Percentiles rank a stretch among this genome's conserved stretches.
phyloP scores from a whole-genome alignment of 2,113 vertebrate genomes.

The Glaucomys volans region DNA sequence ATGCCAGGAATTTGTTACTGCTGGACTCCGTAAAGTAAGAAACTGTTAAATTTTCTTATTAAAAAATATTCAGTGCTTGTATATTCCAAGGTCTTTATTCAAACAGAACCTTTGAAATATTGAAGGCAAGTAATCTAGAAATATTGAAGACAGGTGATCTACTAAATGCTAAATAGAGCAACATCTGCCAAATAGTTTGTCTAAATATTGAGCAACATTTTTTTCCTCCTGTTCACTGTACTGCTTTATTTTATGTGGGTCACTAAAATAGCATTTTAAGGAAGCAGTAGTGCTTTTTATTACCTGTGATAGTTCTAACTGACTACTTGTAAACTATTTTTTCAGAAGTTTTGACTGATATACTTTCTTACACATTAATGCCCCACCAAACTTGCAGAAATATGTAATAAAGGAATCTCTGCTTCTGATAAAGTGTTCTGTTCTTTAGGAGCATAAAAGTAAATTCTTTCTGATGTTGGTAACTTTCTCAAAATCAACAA shows the following conservation, averaged over 20 bases:
- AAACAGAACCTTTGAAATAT: background rate
- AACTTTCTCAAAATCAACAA: background rate
- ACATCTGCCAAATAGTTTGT: background rate
- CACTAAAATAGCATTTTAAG: constrained; percentile 6
- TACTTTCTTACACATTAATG: background rate
- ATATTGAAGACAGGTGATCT: background rate
- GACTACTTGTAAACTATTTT: background rate
- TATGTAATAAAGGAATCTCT: background rate
- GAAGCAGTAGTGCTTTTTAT: background rate
- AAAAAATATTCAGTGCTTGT: background rate
- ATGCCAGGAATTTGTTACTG: background rate
- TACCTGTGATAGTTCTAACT: background rate
- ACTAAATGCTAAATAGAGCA: background rate
- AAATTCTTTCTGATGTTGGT: background rate
- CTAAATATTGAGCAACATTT: background rate
- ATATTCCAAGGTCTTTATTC: background rate
- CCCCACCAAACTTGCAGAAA: background rate
- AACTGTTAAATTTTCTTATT: background rate
- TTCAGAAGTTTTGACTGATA: background rate
- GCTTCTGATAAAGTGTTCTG: background rate
- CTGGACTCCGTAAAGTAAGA: constrained; percentile 31
- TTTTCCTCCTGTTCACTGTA: background rate
- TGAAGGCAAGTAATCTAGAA: background rate
- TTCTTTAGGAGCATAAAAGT: background rate
- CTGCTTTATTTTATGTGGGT: background rate